These are phyloP conservation scores for Gallinago stenura DNA, from an alignment of 2,797 vertebrate species.

Conservation along the genomic window DNA sequence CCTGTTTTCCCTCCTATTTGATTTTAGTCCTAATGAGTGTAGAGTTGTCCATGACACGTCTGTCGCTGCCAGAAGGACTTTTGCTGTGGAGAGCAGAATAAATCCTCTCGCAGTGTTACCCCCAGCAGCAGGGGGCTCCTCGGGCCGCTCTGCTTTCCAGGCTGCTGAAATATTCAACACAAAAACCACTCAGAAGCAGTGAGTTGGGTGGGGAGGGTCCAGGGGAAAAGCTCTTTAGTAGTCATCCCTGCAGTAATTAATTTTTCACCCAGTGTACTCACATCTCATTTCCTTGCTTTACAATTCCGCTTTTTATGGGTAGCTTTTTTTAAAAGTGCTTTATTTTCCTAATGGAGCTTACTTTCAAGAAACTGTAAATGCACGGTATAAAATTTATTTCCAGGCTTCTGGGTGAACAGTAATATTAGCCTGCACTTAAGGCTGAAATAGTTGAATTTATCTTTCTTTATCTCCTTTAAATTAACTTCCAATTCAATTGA, in stretches of 20 bases:
- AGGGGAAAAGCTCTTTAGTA: not conserved
- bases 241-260: not conserved
- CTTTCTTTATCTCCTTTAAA: not conserved
- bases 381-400: not conserved
- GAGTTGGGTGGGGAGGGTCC: not conserved
- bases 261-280: not conserved
- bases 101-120: fast-evolving
- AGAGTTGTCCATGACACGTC: fast-evolving
- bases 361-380: not conserved
- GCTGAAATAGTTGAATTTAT: not conserved
- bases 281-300: not conserved
- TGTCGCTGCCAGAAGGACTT: not conserved
- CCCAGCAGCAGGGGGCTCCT: not conserved
- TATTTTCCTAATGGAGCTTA: not conserved
- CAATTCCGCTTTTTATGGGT: not conserved
- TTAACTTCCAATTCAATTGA: not conserved
- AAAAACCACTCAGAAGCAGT: not conserved
- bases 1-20: not conserved
- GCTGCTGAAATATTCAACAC: not conserved
- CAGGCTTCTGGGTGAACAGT: not conserved
- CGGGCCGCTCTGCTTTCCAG: fast-evolving
- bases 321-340: not conserved
- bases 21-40: fast-evolving
- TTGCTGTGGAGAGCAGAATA: not conserved
- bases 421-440: not conserved